Percentiles rank a stretch among this genome's conserved stretches.
phyloP scores from a whole-genome alignment of 2,113 vertebrate species.

The Elephas maximus region DNA sequence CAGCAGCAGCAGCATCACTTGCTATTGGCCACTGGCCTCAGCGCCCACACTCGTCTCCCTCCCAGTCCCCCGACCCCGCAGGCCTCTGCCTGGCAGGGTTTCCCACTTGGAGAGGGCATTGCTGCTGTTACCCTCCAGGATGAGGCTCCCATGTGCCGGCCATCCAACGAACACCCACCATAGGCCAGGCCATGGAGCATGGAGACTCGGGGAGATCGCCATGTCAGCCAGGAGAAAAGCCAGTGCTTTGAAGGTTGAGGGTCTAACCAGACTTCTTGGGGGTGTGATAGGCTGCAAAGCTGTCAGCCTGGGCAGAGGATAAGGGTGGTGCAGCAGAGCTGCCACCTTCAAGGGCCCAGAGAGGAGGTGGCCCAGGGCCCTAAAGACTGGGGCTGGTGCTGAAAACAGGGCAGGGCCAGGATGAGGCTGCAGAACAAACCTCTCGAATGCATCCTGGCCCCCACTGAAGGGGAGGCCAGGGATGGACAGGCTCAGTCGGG shows the following conservation, averaged over 20 bases:
- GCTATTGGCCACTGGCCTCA: neutral
- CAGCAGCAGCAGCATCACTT: no score
- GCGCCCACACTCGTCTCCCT: neutral
- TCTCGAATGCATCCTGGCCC: neutral
- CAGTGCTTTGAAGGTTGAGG: neutral
- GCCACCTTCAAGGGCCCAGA: no score
- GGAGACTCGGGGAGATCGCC: neutral
- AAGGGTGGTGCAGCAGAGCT: neutral
- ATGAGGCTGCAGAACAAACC: no score
- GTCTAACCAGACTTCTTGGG: no score
- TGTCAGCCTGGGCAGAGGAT: neutral
- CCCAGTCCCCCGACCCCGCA: neutral
- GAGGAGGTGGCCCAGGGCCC: neutral
- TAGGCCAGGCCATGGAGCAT: neutral
- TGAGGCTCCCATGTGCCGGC: neutral
- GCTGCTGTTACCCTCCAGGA: neutral
- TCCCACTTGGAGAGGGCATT: neutral
- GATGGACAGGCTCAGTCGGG: neutral
- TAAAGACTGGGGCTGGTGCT: neutral
- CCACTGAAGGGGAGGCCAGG: neutral
- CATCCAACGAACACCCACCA: neutral
- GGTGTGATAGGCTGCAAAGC: neutral
- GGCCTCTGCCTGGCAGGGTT: neutral
- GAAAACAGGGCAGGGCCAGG: neutral
- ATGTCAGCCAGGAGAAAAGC: neutral